A percentile compares a stretch with the other conserved stretches of the same genome.
Conservation (phyloP, 2,888 invertebrate genomes). For the Pristionchus mayeri region DNA sequence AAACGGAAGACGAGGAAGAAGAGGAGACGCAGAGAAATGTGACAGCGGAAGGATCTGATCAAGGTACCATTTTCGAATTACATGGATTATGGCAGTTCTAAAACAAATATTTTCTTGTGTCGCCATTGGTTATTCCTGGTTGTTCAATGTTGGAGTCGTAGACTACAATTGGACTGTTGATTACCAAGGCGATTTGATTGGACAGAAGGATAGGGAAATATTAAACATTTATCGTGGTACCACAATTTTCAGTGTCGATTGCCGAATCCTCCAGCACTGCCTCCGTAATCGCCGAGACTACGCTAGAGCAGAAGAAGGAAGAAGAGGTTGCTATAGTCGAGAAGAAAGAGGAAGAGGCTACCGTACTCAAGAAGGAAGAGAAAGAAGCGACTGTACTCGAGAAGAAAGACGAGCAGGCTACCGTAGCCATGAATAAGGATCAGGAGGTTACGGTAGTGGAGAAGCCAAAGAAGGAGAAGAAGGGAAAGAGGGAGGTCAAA, state of each 20-base stretch:
- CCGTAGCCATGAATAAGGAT: background rate
- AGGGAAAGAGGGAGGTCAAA: background rate
- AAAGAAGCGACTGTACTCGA: background rate
- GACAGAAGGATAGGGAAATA: too few species aligned
- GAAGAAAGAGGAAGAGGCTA: background rate
- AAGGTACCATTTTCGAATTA: too few species aligned
- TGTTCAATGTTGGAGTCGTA: background rate
- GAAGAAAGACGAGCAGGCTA: background rate
- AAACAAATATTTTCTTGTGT: background rate
- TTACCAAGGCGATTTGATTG: too few species aligned
- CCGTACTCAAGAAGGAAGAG: background rate
- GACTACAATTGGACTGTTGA: background rate
- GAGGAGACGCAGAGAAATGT: background rate
- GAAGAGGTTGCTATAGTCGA: constrained; percentile 12
- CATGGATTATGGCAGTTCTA: background rate
- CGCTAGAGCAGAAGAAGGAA: background rate
- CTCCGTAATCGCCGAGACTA: background rate
- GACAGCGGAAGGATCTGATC: background rate
- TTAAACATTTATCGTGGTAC: too few species aligned
- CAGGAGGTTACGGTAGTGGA: background rate
- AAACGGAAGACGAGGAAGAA: background rate
- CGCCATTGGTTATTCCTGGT: background rate
- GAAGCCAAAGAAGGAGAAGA: background rate
- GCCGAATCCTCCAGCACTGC: background rate
- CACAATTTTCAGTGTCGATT: background rate